Conservation (phyloP, 2,797 vertebrate genomes). For the Acropternis orthonyx region DNA sequence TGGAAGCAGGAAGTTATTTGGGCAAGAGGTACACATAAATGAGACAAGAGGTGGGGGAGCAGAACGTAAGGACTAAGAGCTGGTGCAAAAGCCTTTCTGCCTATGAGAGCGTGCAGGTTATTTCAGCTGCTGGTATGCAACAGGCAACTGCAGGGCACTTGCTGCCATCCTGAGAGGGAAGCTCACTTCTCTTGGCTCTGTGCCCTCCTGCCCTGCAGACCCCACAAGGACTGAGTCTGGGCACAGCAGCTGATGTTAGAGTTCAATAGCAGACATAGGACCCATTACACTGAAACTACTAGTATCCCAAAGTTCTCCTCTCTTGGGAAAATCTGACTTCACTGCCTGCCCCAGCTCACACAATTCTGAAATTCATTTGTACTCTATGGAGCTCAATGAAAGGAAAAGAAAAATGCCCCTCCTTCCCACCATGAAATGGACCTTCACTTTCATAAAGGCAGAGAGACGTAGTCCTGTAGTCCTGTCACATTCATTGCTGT, state of each 20-base stretch:
- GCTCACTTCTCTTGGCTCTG: neutral
- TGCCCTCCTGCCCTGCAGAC: neutral
- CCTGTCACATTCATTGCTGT: neutral
- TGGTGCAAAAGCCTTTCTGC: neutral
- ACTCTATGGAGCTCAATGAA: neutral
- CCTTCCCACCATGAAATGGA: neutral
- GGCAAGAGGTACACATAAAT: neutral
- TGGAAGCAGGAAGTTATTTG: constrained; percentile 39
- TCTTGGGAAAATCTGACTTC: neutral
- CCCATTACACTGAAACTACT: neutral
- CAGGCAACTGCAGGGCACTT: neutral
- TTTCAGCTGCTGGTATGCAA: neutral
- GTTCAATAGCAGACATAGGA: neutral
- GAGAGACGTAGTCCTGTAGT: neutral
- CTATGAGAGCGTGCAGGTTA: neutral
- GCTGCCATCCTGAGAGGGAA: neutral
- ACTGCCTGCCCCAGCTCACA: neutral
- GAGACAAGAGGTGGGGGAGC: fast-evolving
- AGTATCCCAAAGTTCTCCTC: neutral
- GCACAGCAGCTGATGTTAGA: neutral
- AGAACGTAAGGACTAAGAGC: neutral
- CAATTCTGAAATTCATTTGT: neutral
- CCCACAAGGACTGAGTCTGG: fast-evolving
- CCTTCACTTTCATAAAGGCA: neutral
- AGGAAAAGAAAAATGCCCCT: neutral